Evolutionary conservation across 1,140 invertebrate genomes (phyloP).

Genomic region (Trichonephila clavata): DNA sequence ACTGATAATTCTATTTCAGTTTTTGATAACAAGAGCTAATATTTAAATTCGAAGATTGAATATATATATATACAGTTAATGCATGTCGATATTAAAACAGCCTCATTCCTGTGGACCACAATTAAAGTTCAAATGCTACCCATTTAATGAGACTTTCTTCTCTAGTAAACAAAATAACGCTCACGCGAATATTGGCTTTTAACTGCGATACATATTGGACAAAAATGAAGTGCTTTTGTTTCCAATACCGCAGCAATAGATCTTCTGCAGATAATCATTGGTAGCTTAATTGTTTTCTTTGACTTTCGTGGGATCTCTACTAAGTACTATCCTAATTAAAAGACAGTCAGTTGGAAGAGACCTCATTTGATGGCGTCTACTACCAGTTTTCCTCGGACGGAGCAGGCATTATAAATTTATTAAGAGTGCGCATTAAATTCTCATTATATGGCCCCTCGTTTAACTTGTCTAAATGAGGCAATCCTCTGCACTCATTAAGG

Average conservation of each 20-base stretch:
- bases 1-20: no score
- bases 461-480: constrained; percentile 73
- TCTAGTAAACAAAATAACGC: no score
- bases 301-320: constrained; percentile 16
- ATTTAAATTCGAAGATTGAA: no score
- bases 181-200: no score
- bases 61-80: no score
- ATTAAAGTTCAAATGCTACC: no score
- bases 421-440: constrained; percentile 72
- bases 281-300: constrained; percentile 14
- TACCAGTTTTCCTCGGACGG: background rate
- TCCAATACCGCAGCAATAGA: background rate
- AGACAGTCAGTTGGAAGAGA: constrained; percentile 10
- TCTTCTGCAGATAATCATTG: background rate
- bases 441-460: constrained; percentile 72
- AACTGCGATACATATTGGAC: background rate
- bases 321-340: constrained; percentile 70
- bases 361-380: constrained; percentile 52
- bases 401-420: constrained; percentile 69
- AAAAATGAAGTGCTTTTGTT: background rate
- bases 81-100: no score
- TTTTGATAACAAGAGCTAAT: no score
- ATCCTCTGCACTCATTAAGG: constrained; percentile 71
- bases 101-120: no score
- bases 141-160: no score